phyloP scores from a whole-genome alignment of 2,888 invertebrate genomes.

The Onchidella celtica region DNA sequence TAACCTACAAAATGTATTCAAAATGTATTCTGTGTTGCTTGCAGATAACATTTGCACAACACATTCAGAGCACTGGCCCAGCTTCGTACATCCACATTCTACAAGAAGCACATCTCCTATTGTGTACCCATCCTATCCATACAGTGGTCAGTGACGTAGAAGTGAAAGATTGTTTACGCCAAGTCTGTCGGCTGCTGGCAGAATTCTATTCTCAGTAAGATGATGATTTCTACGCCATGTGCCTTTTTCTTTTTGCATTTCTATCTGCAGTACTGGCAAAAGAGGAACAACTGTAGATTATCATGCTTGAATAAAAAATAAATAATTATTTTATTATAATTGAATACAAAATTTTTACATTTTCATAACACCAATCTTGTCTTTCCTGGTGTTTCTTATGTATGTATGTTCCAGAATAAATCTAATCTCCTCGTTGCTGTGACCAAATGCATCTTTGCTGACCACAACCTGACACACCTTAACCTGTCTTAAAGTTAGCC shows the following conservation, averaged over 20 bases:
- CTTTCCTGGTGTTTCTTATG: too few species aligned
- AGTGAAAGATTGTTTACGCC: slow-evolving; percentile 58
- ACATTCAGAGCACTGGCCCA: slow-evolving; percentile 82
- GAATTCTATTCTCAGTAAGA: slow-evolving; percentile 71
- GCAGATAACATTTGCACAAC: slow-evolving; percentile 67
- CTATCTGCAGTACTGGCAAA: neutral
- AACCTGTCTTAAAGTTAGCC: too few species aligned
- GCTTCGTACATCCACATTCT: slow-evolving; percentile 87
- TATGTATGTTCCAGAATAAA: too few species aligned
- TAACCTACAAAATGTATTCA: too few species aligned
- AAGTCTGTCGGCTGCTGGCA: slow-evolving; percentile 68
- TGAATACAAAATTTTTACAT: too few species aligned
- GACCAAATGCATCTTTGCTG: too few species aligned
- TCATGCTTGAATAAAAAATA: neutral
- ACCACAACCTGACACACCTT: too few species aligned
- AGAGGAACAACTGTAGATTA: neutral
- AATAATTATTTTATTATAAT: too few species aligned
- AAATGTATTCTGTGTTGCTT: too few species aligned
- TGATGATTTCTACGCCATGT: neutral
- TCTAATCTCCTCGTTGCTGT: too few species aligned
- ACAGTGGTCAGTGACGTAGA: slow-evolving; percentile 26
- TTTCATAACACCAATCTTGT: too few species aligned
- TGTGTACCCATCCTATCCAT: slow-evolving; percentile 71
- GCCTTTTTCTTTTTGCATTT: neutral
- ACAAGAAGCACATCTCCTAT: slow-evolving; percentile 87